phyloP scores from a whole-genome alignment of 1,140 invertebrate genomes.

The Brachionus rubens region DNA sequence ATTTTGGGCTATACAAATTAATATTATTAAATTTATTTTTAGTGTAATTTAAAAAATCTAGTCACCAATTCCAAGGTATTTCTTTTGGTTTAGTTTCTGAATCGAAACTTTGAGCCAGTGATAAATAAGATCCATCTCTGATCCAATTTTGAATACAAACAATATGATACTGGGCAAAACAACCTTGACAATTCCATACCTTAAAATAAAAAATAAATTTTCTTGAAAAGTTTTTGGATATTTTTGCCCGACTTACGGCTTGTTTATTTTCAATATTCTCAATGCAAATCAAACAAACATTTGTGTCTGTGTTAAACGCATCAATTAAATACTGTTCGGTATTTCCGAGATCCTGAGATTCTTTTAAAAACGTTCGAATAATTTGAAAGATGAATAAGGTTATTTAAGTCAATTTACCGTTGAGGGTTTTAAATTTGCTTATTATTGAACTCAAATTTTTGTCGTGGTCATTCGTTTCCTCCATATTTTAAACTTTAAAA shows the following conservation, averaged over 20 bases:
- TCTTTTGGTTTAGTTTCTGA: constrained; percentile 52
- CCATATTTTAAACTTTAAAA: background rate
- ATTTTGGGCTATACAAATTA: constrained; percentile 74
- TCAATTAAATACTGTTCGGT: constrained; percentile 72
- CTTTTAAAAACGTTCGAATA: background rate
- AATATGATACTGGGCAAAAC: constrained; percentile 79
- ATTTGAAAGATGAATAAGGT: background rate
- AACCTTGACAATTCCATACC: constrained; percentile 80
- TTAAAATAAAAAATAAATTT: constrained; percentile 53
- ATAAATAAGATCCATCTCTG: constrained; percentile 75
- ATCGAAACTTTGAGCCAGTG: constrained; percentile 54
- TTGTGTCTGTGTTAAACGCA: constrained; percentile 71
- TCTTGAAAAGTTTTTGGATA: background rate
- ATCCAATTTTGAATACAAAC: constrained; percentile 87
- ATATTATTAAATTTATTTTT: background rate
- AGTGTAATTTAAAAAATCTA: constrained; percentile 26
- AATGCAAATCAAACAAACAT: constrained; percentile 86
- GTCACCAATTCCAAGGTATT: constrained; percentile 63
- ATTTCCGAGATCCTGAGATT: constrained; percentile 60
- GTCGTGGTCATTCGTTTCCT: background rate
- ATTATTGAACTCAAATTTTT: background rate
- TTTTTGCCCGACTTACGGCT: constrained; percentile 64
- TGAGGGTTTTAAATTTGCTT: background rate
- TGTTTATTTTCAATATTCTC: constrained; percentile 77
- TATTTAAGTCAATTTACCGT: background rate